phyloP scores from a whole-genome alignment of 1,140 invertebrate genomes.

The Trichonephila clavipes region DNA sequence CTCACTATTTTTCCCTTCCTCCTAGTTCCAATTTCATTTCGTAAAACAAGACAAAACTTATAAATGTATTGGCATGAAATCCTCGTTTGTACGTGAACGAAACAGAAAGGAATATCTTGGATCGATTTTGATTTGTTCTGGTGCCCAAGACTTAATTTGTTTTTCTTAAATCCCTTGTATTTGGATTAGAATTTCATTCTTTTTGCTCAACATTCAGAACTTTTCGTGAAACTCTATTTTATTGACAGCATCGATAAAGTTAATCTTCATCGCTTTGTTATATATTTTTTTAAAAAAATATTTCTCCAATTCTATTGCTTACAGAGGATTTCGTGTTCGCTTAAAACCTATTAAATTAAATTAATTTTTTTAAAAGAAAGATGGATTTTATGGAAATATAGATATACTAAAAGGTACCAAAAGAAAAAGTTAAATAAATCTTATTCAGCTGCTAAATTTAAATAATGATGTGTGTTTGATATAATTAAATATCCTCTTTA shows the following conservation, averaged over 20 bases:
- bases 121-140: constrained; percentile 65
- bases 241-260: constrained; percentile 31
- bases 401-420: background rate
- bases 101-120: background rate
- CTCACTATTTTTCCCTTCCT: background rate
- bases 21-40: background rate
- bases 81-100: constrained; percentile 42
- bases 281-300: background rate
- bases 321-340: background rate
- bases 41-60: constrained; percentile 13
- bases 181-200: constrained; percentile 51
- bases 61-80: constrained; percentile 63
- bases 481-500: no score
- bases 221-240: constrained; percentile 9
- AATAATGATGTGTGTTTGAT: no score
- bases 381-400: background rate
- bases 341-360: constrained; percentile 3
- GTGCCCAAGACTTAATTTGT: constrained; percentile 50
- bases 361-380: background rate
- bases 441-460: no score
- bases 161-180: constrained; percentile 59
- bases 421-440: background rate
- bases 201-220: background rate
- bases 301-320: background rate
- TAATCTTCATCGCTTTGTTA: constrained; percentile 19